Conservation (phyloP, 2,888 invertebrate species). For the Acanthosepion esculentum region DNA sequence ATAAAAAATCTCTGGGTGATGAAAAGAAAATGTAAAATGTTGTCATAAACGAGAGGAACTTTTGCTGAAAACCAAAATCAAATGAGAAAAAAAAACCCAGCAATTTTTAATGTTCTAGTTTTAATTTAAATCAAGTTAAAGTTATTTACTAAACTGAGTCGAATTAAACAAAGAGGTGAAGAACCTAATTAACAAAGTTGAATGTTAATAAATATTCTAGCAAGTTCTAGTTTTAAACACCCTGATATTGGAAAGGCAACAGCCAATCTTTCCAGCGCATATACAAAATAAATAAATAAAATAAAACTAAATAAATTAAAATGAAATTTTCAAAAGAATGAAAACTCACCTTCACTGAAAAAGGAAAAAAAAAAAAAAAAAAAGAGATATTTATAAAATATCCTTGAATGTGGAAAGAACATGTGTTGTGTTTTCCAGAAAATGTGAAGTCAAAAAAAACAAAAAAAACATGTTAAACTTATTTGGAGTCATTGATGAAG, state of each 20-base stretch:
- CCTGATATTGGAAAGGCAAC: background rate
- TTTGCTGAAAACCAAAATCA: background rate
- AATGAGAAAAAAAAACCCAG: background rate
- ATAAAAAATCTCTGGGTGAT: too few species aligned
- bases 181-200: background rate
- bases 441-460: background rate
- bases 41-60: background rate
- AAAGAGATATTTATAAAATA: background rate
- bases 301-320: background rate
- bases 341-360: background rate
- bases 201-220: background rate
- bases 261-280: background rate
- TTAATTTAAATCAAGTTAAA: too few species aligned
- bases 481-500: background rate
- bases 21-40: background rate
- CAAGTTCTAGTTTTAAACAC: background rate
- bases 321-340: background rate
- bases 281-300: background rate
- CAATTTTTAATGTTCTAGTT: background rate
- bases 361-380: background rate
- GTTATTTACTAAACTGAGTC: background rate
- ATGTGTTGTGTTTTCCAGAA: background rate
- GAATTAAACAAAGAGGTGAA: background rate
- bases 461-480: background rate
- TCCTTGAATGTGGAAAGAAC: background rate